Evolutionary conservation across 2,113 vertebrate genomes (phyloP), one percentile per base, ranked within the genome.

Genomic region (Acrocephalus arundinaceus): DNA sequence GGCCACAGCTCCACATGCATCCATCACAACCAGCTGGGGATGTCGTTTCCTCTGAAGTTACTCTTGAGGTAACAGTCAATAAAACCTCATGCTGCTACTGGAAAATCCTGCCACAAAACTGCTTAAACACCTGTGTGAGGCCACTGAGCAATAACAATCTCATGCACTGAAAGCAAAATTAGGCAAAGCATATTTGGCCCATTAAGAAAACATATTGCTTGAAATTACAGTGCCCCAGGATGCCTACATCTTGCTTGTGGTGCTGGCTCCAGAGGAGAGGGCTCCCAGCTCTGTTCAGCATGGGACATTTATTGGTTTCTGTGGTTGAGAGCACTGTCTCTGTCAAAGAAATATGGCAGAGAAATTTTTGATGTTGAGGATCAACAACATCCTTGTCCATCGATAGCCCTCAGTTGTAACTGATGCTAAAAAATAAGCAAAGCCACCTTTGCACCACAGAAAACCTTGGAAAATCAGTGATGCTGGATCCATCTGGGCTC

Each of bases 191-290:
- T 82, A 65, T 85, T 86, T 89, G 76, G 84, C 66, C 95, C 90
- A 96, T 97, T 97, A 97, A 96, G 86, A 92, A 95, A 97, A 92
- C 75, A 89, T 89, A 92, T 81, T 95, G 72, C 81, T 77, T 79
- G 74, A 96, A 92, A 95, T 95, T 94, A 85, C 55, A 49, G 54
- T 76, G 75, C 65, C 82, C 75, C 62, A 81, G 79, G 85, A 86
- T 30, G 75, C 79, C 31, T n/a, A 33, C 57, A 46, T 86, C 61
- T 54, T 94, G 61, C 62, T 85, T 18, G 52, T 73, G 51, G 25
- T 73, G 49, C 55, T 52, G 68, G 71, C 27, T 94, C 30, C 1
- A 2, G 27, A 82, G 79, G 15, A 79, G 51, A 81, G 21, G 21
- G 9, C 52, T 95, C 46, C 37, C 45, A 87, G 45, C 13, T 30